Percentiles rank a stretch among this genome's conserved stretches.
Evolutionary conservation across 1,140 invertebrate genomes (phyloP).

Genomic region (Cherax quadricarinatus): DNA sequence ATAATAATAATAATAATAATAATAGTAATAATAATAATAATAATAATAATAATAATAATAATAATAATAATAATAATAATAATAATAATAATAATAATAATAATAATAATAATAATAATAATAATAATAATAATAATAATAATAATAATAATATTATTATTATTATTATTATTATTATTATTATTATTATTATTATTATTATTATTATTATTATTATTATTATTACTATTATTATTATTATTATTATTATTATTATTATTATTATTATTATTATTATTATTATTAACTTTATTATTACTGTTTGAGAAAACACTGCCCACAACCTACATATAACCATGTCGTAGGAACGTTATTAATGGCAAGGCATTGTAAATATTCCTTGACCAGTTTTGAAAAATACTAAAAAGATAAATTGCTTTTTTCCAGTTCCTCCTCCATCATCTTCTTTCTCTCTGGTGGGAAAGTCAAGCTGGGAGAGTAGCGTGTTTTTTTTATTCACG

Average conservation of each 20-base stretch:
- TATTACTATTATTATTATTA: background rate
- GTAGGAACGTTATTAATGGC: too few species aligned
- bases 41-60: background rate
- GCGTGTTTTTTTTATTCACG: too few species aligned
- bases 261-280: too few species aligned
- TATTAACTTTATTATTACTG: too few species aligned
- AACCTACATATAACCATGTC: too few species aligned
- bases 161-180: background rate
- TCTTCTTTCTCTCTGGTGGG: too few species aligned
- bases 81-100: conserved; percentile 15
- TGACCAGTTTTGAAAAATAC: too few species aligned
- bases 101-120: conserved; percentile 1
- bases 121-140: conserved; percentile 9
- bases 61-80: background rate
- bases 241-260: background rate
- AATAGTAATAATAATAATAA: background rate
- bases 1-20: conserved; percentile 2
- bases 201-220: background rate
- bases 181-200: background rate
- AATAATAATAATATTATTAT: background rate
- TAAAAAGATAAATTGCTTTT: too few species aligned
- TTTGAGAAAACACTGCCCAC: too few species aligned
- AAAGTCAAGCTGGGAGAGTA: too few species aligned
- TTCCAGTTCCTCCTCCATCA: too few species aligned
- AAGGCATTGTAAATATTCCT: too few species aligned